phyloP scores from a whole-genome alignment of 2,797 vertebrate species.

The Hydrophis major region DNA sequence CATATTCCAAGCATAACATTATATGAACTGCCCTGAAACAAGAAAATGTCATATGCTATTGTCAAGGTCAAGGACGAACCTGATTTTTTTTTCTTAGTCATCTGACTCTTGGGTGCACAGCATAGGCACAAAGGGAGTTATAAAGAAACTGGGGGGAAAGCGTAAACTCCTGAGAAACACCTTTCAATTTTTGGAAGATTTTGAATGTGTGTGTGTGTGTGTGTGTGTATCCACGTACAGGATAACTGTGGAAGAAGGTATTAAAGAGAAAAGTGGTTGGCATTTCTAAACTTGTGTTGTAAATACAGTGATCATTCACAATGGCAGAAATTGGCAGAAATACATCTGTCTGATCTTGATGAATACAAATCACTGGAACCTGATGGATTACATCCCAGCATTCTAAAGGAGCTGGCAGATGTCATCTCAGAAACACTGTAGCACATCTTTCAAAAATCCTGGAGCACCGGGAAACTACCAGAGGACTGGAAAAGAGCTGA shows the following conservation, averaged over 20 bases:
- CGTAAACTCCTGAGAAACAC: not conserved
- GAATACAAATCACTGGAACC: too few species aligned
- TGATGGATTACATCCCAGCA: too few species aligned
- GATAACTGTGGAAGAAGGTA: not conserved
- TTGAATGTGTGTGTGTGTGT: not conserved
- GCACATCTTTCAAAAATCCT: too few species aligned
- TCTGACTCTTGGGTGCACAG: not conserved
- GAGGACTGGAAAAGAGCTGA: too few species aligned
- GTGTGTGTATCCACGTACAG: not conserved
- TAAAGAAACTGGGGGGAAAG: not conserved
- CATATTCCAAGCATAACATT: not conserved
- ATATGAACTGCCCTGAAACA: not conserved
- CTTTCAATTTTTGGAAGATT: not conserved
- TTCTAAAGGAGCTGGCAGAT: too few species aligned
- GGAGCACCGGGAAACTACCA: too few species aligned
- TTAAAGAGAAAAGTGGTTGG: not conserved
- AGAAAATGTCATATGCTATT: not conserved
- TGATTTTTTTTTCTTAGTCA: not conserved
- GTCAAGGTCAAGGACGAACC: not conserved
- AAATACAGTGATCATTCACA: not conserved
- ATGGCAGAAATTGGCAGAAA: not conserved
- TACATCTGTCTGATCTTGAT: too few species aligned
- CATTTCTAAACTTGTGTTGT: not conserved
- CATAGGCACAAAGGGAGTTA: not conserved
- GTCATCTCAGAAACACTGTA: too few species aligned